Percentiles rank a stretch among this genome's conserved stretches.
Conservation (phyloP, 2,113 vertebrate species). For the Progne subis region DNA sequence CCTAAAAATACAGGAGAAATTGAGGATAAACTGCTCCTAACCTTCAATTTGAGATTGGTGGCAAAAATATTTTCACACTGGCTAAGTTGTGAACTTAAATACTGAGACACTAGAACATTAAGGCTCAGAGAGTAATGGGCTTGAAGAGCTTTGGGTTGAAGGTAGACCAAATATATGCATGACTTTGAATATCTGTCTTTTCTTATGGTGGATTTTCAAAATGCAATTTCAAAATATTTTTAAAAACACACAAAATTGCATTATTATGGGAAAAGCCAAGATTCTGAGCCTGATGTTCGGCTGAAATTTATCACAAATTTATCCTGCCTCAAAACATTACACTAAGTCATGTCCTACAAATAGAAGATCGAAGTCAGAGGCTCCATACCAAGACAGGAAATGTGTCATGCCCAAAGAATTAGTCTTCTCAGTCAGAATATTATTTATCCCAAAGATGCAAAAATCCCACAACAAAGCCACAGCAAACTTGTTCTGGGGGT, state of each 20-base stretch:
- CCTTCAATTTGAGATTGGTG: background rate
- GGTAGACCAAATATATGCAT: background rate
- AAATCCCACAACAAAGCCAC: background rate
- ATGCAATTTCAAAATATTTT: background rate
- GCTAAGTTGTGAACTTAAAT: background rate
- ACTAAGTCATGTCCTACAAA: background rate
- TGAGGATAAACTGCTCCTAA: background rate
- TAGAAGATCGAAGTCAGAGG: background rate
- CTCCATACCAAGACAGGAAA: background rate
- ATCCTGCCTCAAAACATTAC: background rate
- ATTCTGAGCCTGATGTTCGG: background rate
- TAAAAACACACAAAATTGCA: background rate
- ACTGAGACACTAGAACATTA: background rate
- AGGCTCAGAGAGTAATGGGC: background rate
- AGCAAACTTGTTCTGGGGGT: background rate
- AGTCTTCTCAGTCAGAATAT: background rate
- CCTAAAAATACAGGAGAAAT: slow-evolving; percentile 68
- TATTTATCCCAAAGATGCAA: background rate
- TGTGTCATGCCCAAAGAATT: background rate
- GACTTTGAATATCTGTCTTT: background rate
- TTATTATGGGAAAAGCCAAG: background rate
- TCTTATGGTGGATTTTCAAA: background rate
- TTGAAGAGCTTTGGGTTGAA: background rate
- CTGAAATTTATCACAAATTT: background rate
- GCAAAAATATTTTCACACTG: background rate